A percentile compares a stretch with the other conserved stretches of the same genome.
Conservation (phyloP, 2,888 invertebrate species). For the Hirudinaria manillensis region DNA sequence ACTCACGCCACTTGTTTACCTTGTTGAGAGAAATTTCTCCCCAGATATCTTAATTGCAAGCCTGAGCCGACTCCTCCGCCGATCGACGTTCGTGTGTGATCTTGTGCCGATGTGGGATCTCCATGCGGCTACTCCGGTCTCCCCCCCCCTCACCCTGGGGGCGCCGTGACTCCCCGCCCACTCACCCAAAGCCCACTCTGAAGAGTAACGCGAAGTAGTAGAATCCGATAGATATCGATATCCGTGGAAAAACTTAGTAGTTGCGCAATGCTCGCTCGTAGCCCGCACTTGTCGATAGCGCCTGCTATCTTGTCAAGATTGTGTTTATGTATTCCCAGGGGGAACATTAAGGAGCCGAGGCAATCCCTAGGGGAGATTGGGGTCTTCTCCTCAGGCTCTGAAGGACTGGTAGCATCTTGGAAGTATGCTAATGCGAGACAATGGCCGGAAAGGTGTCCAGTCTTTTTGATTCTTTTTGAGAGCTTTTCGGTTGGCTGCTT, state of each 20-base stretch:
- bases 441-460: constrained; percentile 1
- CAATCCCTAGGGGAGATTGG: background rate
- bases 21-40: background rate
- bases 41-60: constrained; percentile 10
- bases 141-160: no score
- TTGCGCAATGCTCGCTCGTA: no score
- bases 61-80: no score
- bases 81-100: background rate
- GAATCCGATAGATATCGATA: no score
- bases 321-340: background rate
- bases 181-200: no score
- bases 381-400: background rate
- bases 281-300: background rate
- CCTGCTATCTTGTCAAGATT: constrained; percentile 8
- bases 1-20: constrained; percentile 3
- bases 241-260: no score
- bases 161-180: no score
- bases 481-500: no score
- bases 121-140: no score
- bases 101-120: background rate
- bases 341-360: background rate
- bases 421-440: constrained; percentile 14
- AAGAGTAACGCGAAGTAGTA: no score
- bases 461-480: constrained; percentile 2
- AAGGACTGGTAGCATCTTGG: background rate